phyloP scores from a whole-genome alignment of 2,113 vertebrate species.

The Lanius collurio region DNA sequence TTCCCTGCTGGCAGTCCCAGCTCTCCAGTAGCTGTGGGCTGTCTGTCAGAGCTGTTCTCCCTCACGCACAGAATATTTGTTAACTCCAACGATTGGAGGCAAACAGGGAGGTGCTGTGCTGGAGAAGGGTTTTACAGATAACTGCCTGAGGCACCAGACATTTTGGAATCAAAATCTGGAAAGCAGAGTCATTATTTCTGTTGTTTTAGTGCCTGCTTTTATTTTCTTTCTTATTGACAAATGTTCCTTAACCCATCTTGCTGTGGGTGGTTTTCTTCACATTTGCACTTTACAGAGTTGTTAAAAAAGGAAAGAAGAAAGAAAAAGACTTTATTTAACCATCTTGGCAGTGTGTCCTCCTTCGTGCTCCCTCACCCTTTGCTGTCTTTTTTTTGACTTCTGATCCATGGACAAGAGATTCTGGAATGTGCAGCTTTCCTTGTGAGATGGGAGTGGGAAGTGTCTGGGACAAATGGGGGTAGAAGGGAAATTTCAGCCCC shows the following conservation, averaged over 20 bases:
- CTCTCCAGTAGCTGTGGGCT: constrained; percentile 15
- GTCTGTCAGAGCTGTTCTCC: constrained; percentile 24
- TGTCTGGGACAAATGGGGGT: neutral
- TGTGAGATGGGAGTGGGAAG: neutral
- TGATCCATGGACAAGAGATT: neutral
- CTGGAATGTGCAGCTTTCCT: neutral
- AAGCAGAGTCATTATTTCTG: constrained; percentile 66
- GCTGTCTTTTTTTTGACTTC: neutral
- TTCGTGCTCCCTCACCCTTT: neutral
- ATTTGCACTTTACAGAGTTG: constrained; percentile 18
- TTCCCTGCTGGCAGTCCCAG: constrained; percentile 30
- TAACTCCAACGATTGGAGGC: constrained; percentile 50
- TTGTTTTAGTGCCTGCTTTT: constrained; percentile 60
- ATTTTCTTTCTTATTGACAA: constrained; percentile 53
- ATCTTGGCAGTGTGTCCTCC: neutral
- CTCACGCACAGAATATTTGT: constrained; percentile 22
- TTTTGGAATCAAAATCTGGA: constrained; percentile 70
- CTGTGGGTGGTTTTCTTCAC: constrained; percentile 60
- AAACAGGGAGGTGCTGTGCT: constrained; percentile 21
- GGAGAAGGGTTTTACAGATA: constrained; percentile 32
- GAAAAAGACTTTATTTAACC: neutral
- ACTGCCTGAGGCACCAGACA: constrained; percentile 65
- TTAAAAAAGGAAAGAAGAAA: constrained; percentile 19
- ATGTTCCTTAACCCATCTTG: constrained; percentile 13
- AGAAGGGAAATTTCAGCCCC: neutral